phyloP scores from a whole-genome alignment of 1,140 invertebrate species.

The Danaus plexippus region DNA sequence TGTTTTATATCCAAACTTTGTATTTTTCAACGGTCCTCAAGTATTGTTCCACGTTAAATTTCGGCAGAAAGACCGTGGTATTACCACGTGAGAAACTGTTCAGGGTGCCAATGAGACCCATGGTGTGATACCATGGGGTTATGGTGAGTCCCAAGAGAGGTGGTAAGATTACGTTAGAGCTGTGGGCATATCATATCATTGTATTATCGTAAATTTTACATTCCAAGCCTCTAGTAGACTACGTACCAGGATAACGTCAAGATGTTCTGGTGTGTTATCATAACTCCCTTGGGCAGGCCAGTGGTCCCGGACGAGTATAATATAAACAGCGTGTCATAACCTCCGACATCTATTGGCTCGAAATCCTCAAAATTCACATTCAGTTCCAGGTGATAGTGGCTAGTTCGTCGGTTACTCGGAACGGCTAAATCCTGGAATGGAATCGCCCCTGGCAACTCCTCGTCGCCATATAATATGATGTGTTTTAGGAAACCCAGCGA shows the following conservation, averaged over 20 bases:
- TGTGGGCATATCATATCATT: neutral
- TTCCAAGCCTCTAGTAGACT: too few relatives aligned
- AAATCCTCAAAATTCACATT: slow-evolving; percentile 43
- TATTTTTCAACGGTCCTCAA: slow-evolving; percentile 68
- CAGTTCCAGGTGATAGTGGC: too few relatives aligned
- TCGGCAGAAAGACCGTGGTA: slow-evolving; percentile 66
- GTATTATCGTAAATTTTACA: slow-evolving; percentile 1
- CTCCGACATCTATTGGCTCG: slow-evolving; percentile 33
- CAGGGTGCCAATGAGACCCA: slow-evolving; percentile 49
- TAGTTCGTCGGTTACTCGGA: neutral
- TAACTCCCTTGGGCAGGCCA: slow-evolving; percentile 83
- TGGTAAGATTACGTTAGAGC: neutral
- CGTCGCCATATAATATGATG: slow-evolving; percentile 34
- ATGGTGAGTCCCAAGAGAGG: slow-evolving; percentile 25
- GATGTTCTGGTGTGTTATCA: slow-evolving; percentile 79
- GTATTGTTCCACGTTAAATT: slow-evolving; percentile 76
- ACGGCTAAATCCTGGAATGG: slow-evolving; percentile 33
- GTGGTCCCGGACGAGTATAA: slow-evolving; percentile 81
- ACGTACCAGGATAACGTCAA: slow-evolving; percentile 41
- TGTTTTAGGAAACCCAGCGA: slow-evolving; percentile 24
- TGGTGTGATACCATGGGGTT: slow-evolving; percentile 64
- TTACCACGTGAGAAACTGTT: slow-evolving; percentile 30
- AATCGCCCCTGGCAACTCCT: slow-evolving; percentile 15
- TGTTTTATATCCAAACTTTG: slow-evolving; percentile 26
- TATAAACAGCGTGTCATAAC: slow-evolving; percentile 58